Conservation (phyloP, 2,113 vertebrate species). For the Hippopotamus amphibius region DNA sequence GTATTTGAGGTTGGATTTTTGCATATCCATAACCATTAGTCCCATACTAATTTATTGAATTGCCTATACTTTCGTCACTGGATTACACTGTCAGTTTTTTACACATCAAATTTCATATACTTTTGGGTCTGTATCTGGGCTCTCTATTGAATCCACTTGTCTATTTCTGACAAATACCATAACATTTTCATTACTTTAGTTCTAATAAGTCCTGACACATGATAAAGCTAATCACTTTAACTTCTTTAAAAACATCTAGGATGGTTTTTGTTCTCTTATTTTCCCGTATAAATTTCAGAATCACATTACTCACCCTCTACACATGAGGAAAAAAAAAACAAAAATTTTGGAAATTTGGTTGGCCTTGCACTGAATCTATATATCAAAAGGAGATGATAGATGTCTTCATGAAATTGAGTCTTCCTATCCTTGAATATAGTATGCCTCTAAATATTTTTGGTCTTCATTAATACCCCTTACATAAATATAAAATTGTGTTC, state of each 20-base stretch:
- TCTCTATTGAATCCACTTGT: not conserved
- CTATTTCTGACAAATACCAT: not conserved
- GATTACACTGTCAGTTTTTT: not conserved
- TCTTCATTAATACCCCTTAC: constrained; percentile 17
- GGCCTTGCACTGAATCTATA: not conserved
- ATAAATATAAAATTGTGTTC: not conserved
- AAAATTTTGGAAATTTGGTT: not conserved
- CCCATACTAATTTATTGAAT: not conserved
- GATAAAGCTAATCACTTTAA: not conserved
- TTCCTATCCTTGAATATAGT: not conserved
- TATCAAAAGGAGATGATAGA: not conserved
- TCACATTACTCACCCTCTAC: not conserved
- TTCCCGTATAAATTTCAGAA: not conserved
- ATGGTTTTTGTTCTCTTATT: not conserved
- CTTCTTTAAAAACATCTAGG: not conserved
- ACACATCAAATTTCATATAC: not conserved
- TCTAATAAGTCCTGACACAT: not conserved
- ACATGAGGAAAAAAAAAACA: not conserved
- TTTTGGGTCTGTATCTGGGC: not conserved
- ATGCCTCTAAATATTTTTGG: not conserved
- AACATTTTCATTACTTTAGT: not conserved
- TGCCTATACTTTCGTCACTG: not conserved
- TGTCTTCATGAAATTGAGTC: not conserved
- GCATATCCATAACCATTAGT: not conserved
- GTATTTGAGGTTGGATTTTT: not conserved